Evolutionary conservation across 2,888 invertebrate species (phyloP), one percentile per base, ranked within the genome.

Genomic region (Machimus rusticus): DNA sequence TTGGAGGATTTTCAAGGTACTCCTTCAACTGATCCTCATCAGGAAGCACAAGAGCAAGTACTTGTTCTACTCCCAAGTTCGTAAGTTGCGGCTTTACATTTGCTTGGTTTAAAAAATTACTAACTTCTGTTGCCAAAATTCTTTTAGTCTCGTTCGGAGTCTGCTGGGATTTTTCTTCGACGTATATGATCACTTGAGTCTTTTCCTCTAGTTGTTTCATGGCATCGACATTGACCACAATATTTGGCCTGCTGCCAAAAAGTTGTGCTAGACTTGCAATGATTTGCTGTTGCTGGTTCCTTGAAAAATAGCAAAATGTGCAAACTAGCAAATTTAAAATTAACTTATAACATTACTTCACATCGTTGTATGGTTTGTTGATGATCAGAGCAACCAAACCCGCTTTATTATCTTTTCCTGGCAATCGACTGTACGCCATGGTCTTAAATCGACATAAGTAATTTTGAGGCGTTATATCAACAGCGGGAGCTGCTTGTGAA

Each of bases 381-480:
- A 99, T 96, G 87, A 96, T 94, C 89, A 99, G 92, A 3, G 96
- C 96, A 0, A 99, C 97, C 74, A 98, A 94, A 0, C 99, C 99
- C 90, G 99, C 97, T 90, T 97, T 97, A 91, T 98, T 98, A 88
- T 97, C 97, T 81, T 96, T 95, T 4, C 95, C 95, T 0, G 98
- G 97, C 89, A 99, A 95, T 28, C 96, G 95, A 89, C 97, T 98
- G 91, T 99, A 99, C 0, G 98, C 98, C 86, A 99, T 97, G 0
- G 98, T 97, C 93, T 99, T 99, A 91, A 99, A 98, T 74, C 98
- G 95, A 91, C 98, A 99, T 82, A 98, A 95, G 0, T 97, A 97
- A 92, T 99, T 99, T 90, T 97, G 96, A 87, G 96, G 96, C 79
- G 96, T 97, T 89, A 98, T 95, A 87, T 97, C 96, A 6, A 98